Conservation (phyloP, 2,888 invertebrate genomes). For the Hirtodrosophila trivittata region DNA sequence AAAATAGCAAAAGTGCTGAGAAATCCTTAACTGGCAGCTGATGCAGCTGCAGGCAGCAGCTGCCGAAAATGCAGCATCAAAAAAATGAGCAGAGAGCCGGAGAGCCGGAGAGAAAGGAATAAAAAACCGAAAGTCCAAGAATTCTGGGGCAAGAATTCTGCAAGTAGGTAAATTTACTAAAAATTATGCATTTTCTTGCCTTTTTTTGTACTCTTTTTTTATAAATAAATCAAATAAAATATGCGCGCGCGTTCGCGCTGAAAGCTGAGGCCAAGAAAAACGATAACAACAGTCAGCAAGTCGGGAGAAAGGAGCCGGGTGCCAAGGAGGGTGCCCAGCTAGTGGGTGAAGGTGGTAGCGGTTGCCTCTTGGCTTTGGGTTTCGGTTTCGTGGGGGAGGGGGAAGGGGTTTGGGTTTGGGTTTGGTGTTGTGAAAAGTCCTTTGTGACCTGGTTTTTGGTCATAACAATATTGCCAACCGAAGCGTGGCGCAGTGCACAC, state of each 20-base stretch:
- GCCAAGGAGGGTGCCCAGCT: slow-evolving; percentile 3
- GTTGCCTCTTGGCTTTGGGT: not conserved
- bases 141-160: slow-evolving; percentile 43
- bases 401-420: slow-evolving; percentile 7
- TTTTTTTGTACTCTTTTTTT: slow-evolving; percentile 3
- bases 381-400: not conserved
- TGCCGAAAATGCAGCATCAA: slow-evolving; percentile 3
- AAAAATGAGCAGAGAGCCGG: not conserved
- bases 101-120: not conserved
- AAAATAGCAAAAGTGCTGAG: slow-evolving; percentile 67
- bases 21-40: slow-evolving; percentile 56
- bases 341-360: not conserved
- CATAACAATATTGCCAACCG: slow-evolving; percentile 75
- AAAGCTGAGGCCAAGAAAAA: slow-evolving; percentile 65
- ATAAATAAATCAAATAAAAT: slow-evolving; percentile 80
- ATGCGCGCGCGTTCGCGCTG: slow-evolving; percentile 78
- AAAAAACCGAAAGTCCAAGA: slow-evolving; percentile 4
- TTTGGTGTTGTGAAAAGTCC: slow-evolving; percentile 51
- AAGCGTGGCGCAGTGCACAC: slow-evolving; percentile 74
- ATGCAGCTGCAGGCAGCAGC: slow-evolving; percentile 16
- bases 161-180: slow-evolving; percentile 62
- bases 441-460: slow-evolving; percentile 81
- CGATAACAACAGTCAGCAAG: slow-evolving; percentile 44
- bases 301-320: slow-evolving; percentile 3
- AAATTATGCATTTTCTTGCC: slow-evolving; percentile 65